Percentiles rank a stretch among this genome's conserved stretches.
Conservation (phyloP, 2,888 invertebrate genomes). For the Lacanobia wlatinum region DNA sequence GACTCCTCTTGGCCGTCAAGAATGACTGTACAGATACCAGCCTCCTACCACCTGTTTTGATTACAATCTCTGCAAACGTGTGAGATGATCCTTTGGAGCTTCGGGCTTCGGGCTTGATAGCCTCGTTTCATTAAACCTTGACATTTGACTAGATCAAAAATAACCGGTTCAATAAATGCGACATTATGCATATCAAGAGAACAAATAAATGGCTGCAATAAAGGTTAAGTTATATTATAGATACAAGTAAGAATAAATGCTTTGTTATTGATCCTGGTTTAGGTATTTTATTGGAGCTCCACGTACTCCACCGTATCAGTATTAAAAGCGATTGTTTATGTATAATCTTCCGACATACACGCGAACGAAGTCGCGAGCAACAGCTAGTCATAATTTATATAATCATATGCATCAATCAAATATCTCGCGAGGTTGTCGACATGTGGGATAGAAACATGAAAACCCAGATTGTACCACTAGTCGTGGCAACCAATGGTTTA, state of each 20-base stretch:
- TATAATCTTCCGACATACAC: background rate
- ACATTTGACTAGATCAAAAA: constrained; percentile 26
- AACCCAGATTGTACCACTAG: too few species aligned
- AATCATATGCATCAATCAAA: background rate
- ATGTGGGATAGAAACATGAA: too few species aligned
- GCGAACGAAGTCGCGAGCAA: too few species aligned
- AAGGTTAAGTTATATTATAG: constrained; percentile 5
- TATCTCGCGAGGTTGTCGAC: too few species aligned
- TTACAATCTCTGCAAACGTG: constrained; percentile 68
- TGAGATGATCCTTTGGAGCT: constrained; percentile 67
- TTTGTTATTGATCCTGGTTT: background rate
- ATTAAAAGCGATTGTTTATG: background rate
- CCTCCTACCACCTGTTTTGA: constrained; percentile 70
- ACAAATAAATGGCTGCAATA: constrained; percentile 2
- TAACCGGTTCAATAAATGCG: constrained; percentile 13
- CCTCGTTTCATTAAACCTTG: constrained; percentile 53
- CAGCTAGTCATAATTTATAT: background rate
- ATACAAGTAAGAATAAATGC: background rate
- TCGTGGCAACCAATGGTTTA: too few species aligned
- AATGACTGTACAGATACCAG: constrained; percentile 70
- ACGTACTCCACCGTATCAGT: too few species aligned
- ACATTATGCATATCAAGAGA: background rate
- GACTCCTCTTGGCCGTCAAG: constrained; percentile 67
- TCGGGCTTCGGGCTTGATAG: constrained; percentile 20
- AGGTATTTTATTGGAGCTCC: too few species aligned